Base-by-base conservation (phyloP, 2,797 vertebrate genomes). In the Vespertilio murinus region DNA sequence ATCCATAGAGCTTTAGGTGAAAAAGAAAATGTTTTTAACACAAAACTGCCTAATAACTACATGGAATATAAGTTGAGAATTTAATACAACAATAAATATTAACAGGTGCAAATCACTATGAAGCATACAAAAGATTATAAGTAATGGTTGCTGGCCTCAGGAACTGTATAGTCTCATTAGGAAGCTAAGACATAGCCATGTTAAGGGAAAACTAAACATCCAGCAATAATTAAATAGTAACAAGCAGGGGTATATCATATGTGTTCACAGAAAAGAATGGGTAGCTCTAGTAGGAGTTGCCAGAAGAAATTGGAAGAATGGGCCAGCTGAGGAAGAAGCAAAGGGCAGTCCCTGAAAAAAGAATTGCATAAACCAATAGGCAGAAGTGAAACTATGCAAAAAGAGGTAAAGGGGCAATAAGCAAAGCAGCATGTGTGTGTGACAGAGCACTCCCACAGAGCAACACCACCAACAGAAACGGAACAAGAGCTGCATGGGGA, bases 31-130 rank as follows among this genome's bases (percentile, higher is more conserved):
- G 42, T 38, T 38, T 94, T 93, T 83, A 92, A 79, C 10, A 61
- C 8, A 80, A 92, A 95, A 92, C 49, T 35, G 87, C 23, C 40
- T 96, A 88, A 78, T 65, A 82, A 73, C 30, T 20, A 18, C 35
- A 85, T 22, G 25, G n/a, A 38, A 85, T 38, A 64, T 78, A 92
- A 80, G 3, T 4, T 52, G 59, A 90, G 67, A 81, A 90, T 87
- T 93, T 61, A 94, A 92, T 42, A 22, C 10, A 90, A 87, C n/a
- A 84, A 84, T 86, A 96, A 95, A 80, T 33, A 96, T 59, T 86
- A 97, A 79, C 65, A 84, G 81, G 20, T 40, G 11, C 10, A 77
- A 84, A 80, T 69, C 12, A 11, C 47, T 73, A 12, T n/a, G 28
- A 35, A 35, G 18, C 7, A 71, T 35, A 89, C 25, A 75, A 71